Base-by-base conservation (phyloP, 2,888 invertebrate species). In the Rhaphigaster nebulosa region DNA sequence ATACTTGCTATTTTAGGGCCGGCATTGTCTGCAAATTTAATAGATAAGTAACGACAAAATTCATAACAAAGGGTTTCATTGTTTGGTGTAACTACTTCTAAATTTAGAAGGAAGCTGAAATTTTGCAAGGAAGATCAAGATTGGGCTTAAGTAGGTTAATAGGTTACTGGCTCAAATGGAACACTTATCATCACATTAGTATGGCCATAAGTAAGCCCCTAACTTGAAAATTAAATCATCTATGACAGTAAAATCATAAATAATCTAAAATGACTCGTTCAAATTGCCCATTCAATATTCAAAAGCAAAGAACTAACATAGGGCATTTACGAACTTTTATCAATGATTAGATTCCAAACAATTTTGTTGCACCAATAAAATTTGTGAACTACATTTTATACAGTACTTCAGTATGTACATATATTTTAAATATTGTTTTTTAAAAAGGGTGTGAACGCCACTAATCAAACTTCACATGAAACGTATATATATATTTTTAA, bases 201-300 rank as follows among this genome's bases (percentile, higher is more conserved):
- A 84, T 45, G 84, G 13, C n/a, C 84, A 26, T 84, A 50, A 50
- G 84, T 45, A 45, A 84, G 84, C 45, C 45, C 26, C 84, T n/a
- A 50, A 84, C 45, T 84, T 84, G 26, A n/a, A 45, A 84, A 84
- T n/a, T 84, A n/a, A 45, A 12, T 84, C 38, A 45, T 26, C 18
- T 84, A n/a, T 84, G 84, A 84, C 84, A 84, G 26, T n/a, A 45
- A 12, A 50, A 45, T 45, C n/a, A 26, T 18, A 45, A n/a, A n/a
- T n/a, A 84, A 84, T 84, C 84, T 15, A 13, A 84, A 84, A 50
- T n/a, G 84, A 84, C 15, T 84, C 88, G 94, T 50, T 84, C 84
- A 84, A 12, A 20, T 13, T n/a, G 15, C 1, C 45, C 45, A 45
- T 6, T 84, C n/a, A 41, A 84, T 45, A 23, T 8, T 38, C 15